Evolutionary conservation across 2,113 vertebrate genomes (phyloP).

Genomic region (Motacilla tschutschensis): DNA sequence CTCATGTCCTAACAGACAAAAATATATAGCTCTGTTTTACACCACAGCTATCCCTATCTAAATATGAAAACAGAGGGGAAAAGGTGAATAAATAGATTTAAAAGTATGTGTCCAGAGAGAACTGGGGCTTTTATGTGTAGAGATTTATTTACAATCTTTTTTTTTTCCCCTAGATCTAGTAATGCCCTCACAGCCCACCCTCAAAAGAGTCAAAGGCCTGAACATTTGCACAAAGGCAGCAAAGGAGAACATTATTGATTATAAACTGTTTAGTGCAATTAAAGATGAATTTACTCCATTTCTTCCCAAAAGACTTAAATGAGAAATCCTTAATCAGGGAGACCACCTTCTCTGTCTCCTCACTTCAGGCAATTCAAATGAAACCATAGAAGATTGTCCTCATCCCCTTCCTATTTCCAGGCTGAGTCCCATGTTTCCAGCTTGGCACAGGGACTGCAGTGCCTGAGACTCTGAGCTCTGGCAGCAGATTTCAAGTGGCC

Average conservation of each 20-base stretch:
- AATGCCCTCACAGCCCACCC: background rate
- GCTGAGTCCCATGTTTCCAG: background rate
- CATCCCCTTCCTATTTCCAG: background rate
- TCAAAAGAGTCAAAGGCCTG: background rate
- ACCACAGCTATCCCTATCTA: background rate
- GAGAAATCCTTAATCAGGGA: background rate
- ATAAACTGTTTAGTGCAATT: background rate
- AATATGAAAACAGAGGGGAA: background rate
- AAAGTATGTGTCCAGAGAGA: background rate
- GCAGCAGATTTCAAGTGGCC: background rate
- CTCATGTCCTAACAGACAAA: slow-evolving; percentile 42
- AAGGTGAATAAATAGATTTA: background rate
- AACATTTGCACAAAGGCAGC: background rate
- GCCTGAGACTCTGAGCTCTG: background rate
- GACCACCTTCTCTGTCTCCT: background rate
- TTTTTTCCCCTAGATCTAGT: background rate
- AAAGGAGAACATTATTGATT: background rate
- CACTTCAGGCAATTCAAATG: background rate
- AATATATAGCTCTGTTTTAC: slow-evolving; percentile 17
- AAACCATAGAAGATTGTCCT: background rate
- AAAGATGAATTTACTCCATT: background rate
- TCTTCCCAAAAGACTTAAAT: background rate
- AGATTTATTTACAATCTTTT: background rate
- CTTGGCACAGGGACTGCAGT: background rate
- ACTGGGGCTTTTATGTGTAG: background rate